phyloP scores from a whole-genome alignment of 2,888 invertebrate genomes.

The Andrena fulva region DNA sequence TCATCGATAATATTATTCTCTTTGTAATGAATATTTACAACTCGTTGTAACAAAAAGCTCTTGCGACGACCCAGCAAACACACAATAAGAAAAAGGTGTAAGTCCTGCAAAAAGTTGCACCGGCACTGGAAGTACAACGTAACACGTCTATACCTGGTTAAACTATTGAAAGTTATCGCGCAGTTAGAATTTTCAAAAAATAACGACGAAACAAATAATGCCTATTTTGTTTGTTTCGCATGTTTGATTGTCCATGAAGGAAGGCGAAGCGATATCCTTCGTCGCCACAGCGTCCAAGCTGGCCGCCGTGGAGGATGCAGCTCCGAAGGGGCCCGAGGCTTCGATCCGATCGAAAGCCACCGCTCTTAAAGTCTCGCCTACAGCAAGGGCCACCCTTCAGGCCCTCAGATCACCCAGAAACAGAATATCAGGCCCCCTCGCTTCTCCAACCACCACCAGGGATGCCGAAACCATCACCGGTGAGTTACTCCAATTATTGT shows the following conservation, averaged over 20 bases:
- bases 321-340: slow-evolving; percentile 88
- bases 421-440: slow-evolving; percentile 79
- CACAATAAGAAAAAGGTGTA: too few species aligned
- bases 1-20: too few species aligned
- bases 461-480: slow-evolving; percentile 91
- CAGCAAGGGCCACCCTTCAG: slow-evolving; percentile 81
- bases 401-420: slow-evolving; percentile 85
- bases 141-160: too few species aligned
- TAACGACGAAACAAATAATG: not conserved
- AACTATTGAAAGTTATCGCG: not conserved
- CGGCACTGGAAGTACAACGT: too few species aligned
- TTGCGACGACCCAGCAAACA: too few species aligned
- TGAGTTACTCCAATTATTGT: slow-evolving; percentile 80
- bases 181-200: not conserved
- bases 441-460: slow-evolving; percentile 83
- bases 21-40: too few species aligned
- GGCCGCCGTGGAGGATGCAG: slow-evolving; percentile 92
- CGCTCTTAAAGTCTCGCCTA: slow-evolving; percentile 81
- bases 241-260: slow-evolving; percentile 69
- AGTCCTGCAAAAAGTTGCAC: too few species aligned
- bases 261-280: slow-evolving; percentile 84
- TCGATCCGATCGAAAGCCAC: slow-evolving; percentile 77
- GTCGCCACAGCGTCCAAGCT: slow-evolving; percentile 88
- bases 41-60: too few species aligned
- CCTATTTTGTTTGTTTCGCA: slow-evolving; percentile 15